Evolutionary conservation across 2,888 invertebrate species (phyloP).

Genomic region (Orthosia gracilis): DNA sequence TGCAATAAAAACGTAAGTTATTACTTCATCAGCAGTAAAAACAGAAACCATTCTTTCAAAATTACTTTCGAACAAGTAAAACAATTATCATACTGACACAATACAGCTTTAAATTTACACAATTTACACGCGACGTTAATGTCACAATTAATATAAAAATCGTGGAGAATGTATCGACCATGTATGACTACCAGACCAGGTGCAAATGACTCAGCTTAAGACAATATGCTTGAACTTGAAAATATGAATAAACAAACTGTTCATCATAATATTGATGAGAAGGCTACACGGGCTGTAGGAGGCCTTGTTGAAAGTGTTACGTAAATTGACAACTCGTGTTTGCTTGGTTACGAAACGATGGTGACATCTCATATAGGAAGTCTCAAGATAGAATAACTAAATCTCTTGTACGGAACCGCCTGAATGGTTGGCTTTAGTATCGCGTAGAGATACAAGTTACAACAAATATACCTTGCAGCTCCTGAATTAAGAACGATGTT

Average conservation of each 20-base stretch:
- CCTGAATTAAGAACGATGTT: neutral
- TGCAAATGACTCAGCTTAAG: conserved; percentile 45
- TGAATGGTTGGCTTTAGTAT: neutral
- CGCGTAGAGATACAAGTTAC: neutral
- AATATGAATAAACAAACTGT: neutral
- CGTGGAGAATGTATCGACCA: conserved; percentile 21
- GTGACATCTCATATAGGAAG: too few relatives aligned
- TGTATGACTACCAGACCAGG: conserved; percentile 36
- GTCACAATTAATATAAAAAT: conserved; percentile 20
- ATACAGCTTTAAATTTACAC: conserved; percentile 1
- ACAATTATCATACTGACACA: neutral
- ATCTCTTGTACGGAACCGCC: neutral
- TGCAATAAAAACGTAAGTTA: neutral
- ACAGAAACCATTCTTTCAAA: neutral
- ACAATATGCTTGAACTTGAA: conserved; percentile 35
- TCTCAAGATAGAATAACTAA: too few relatives aligned
- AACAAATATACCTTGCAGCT: neutral
- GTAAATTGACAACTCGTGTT: neutral
- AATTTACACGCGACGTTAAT: conserved; percentile 18
- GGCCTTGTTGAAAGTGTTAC: conserved; percentile 13
- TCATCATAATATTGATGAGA: conserved; percentile 25
- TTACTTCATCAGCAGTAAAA: neutral
- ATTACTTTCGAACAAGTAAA: conserved; percentile 7
- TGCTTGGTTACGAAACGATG: neutral
- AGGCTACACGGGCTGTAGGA: conserved; percentile 1